Evolutionary conservation across 2,888 invertebrate species (phyloP), one percentile per base, ranked within the genome.

Genomic region (Phania funesta): DNA sequence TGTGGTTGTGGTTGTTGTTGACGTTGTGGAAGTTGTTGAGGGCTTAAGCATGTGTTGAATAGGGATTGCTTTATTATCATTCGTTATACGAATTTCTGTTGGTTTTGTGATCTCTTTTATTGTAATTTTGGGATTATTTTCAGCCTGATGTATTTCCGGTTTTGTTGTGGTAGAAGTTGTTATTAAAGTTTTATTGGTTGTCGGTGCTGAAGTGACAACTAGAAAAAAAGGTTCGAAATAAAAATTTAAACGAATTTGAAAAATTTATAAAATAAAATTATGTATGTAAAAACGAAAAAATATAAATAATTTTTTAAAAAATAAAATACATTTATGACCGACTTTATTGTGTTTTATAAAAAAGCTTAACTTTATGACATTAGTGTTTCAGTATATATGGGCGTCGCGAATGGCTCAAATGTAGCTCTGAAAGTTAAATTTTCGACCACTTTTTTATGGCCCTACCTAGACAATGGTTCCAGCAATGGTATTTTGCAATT

Each of bases 31-130:
- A 29, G 84, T 84, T 32, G 84, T 68, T 54, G 75, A 78, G 9
- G 87, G 84, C 84, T 89, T 90, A 3, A 88, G 84, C 54, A 86
- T 88, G 73, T 86, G 86, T 75, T 85, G 86, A 8, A 85, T 84
- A n/a, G 86, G 87, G 84, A 88, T 88, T 38, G 79, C 84, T 85
- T 87, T 89, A 78, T 87, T 89, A 65, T 89, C 90, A 80, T 90
- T 89, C 16, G 90, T 90, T 64, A 90, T 90, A 77, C 91, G 90
- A 81, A 90, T 90, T 83, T 90, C 90, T 20, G 86, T 88, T 5
- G 89, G 89, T 85, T 90, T 90, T 32, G 90, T 90, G 83, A 90
- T 90, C 87, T 90, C 90, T 87, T 91, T 90, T 54, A 90, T 90
- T 76, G 90, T 91, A 32, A 91, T 90, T 35, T 90, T 87, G 71